Evolutionary conservation across 2,113 vertebrate genomes (phyloP).

Genomic region (Suricata suricatta): DNA sequence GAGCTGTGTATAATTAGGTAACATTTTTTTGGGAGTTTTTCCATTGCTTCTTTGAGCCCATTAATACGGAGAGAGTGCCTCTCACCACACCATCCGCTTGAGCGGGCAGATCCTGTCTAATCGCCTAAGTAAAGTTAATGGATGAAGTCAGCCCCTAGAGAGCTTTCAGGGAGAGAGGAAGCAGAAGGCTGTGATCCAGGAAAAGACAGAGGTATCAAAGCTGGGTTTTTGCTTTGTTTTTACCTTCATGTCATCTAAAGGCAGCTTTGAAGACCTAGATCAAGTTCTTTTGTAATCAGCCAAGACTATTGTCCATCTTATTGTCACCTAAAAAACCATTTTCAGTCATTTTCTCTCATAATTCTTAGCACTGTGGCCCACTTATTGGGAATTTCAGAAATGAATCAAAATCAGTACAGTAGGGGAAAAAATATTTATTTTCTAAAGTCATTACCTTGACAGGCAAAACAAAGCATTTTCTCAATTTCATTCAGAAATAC

Average conservation of each 20-base stretch:
- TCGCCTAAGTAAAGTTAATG: not conserved
- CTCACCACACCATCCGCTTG: slow-evolving; percentile 60
- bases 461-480: slow-evolving; percentile 86
- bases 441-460: slow-evolving; percentile 89
- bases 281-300: not conserved
- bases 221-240: slow-evolving; percentile 13
- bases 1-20: not conserved
- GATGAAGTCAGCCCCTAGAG: not conserved
- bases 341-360: not conserved
- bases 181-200: not conserved
- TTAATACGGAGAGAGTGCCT: slow-evolving; percentile 49
- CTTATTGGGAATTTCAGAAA: not conserved
- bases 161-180: not conserved
- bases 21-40: not conserved
- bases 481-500: slow-evolving; percentile 96
- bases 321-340: not conserved
- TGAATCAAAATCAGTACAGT: slow-evolving; percentile 63
- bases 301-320: not conserved
- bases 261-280: not conserved
- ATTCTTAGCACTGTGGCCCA: not conserved
- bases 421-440: slow-evolving; percentile 91
- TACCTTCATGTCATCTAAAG: not conserved
- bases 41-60: not conserved
- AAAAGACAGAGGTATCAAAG: slow-evolving; percentile 1
- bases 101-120: not conserved